These are phyloP conservation scores for Hepsetus odoe DNA, from an alignment of 2,113 vertebrate genomes.

Conservation along the genomic window DNA sequence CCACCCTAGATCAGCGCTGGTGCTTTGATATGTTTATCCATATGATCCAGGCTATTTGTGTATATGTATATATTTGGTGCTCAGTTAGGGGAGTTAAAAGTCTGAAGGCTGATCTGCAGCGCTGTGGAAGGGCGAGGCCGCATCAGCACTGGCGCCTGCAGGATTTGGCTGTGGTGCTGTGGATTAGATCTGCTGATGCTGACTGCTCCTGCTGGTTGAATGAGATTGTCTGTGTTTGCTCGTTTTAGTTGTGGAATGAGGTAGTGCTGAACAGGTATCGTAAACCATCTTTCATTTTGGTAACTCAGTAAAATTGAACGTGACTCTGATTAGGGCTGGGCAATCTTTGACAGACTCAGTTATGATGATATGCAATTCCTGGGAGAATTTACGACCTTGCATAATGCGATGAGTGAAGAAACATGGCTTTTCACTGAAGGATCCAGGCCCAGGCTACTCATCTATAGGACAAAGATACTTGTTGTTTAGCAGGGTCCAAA, in stretches of 20 bases:
- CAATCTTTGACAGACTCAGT: not conserved
- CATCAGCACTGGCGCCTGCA: slow-evolving; percentile 78
- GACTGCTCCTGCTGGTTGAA: slow-evolving; percentile 7
- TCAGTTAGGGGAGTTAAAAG: slow-evolving; percentile 59
- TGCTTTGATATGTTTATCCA: slow-evolving; percentile 2
- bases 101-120: slow-evolving; percentile 74
- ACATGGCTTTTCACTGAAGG: not conserved
- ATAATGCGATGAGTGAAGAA: not conserved
- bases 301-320: not conserved
- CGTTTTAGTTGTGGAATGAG: slow-evolving; percentile 22
- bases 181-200: slow-evolving; percentile 50
- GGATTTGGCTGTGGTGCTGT: slow-evolving; percentile 77
- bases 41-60: slow-evolving; percentile 16
- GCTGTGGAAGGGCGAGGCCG: slow-evolving; percentile 70
- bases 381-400: not conserved
- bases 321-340: not conserved
- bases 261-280: not conserved
- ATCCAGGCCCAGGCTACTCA: not conserved
- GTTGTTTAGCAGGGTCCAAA: too few relatives aligned
- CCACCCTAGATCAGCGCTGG: not conserved
- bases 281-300: slow-evolving; percentile 3
- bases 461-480: too few relatives aligned
- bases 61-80: slow-evolving; percentile 8
- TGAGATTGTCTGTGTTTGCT: slow-evolving; percentile 22
- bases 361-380: not conserved